Evolutionary conservation across 1,140 invertebrate genomes (phyloP), one percentile per base, ranked within the genome.

Genomic region (Achroia grisella): DNA sequence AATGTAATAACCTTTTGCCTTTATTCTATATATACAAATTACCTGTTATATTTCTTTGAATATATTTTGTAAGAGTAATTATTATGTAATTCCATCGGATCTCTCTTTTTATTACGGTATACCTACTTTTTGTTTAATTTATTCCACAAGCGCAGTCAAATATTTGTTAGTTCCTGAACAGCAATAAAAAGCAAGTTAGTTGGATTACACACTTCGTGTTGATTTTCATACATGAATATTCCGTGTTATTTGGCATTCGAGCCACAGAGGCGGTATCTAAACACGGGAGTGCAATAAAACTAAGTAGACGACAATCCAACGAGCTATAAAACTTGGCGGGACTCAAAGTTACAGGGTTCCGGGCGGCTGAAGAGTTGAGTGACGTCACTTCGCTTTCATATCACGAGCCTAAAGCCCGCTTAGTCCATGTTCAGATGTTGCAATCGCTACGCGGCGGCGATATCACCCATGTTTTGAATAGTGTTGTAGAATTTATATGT

Each of bases 331-430:
- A 77, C 52, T 63, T 45, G 57, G 58, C 54, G 54, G 61, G 60
- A 56, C 10, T 62, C 57, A 48, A 56, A 56, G 64, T 71, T 69
- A 39, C 44, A 52, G 39, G 61, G 56, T 53, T 56, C 45, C 52
- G 56, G 56, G 56, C 62, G 49, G 52, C 48, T 54, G 50, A 56
- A 56, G 57, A 56, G 49, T 48, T 55, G 52, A 44, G 55, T 80
- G 77, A 80, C 71, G 77, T 78, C 77, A 78, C 77, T 83, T 74
- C 66, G 61, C 75, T 80, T 81, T 81, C 80, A 72, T 62, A 69
- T 77, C 72, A 84, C 76, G 74, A 76, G 71, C 68, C 62, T 71
- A 73, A 71, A 55, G 51, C 57, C 50, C 61, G 64, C 62, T 62
- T 64, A 67, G 57, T 54, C 47, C 52, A 40, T 48, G 52, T 47